Evolutionary conservation across 2,113 vertebrate species (phyloP).

Genomic region (Thomomys bottae): DNA sequence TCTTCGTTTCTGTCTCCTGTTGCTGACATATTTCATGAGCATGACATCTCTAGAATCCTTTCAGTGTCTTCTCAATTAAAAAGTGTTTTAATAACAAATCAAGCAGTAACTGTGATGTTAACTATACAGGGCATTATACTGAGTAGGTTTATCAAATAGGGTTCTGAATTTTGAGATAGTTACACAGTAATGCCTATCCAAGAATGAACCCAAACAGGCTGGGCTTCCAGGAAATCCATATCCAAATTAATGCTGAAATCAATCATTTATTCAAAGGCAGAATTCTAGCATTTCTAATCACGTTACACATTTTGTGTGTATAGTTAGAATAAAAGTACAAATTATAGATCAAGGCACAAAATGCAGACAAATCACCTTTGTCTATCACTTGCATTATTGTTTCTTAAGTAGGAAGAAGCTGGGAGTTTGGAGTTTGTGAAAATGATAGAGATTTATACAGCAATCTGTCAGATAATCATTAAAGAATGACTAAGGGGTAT

Average conservation of each 20-base stretch:
- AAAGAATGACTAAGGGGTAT: not conserved
- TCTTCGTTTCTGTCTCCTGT: not conserved
- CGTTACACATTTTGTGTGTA: not conserved
- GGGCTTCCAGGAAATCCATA: slow-evolving; percentile 43
- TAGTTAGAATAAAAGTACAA: slow-evolving; percentile 7
- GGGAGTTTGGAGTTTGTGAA: slow-evolving; percentile 37
- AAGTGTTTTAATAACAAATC: slow-evolving; percentile 35
- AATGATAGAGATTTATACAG: not conserved
- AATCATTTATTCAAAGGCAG: slow-evolving; percentile 21
- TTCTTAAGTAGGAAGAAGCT: not conserved
- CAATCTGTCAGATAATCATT: not conserved
- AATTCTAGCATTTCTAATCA: slow-evolving; percentile 28
- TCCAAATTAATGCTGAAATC: slow-evolving; percentile 23
- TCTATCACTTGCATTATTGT: not conserved
- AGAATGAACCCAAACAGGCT: slow-evolving; percentile 13
- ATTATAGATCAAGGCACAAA: not conserved
- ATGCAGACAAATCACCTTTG: not conserved
- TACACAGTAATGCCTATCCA: not conserved
- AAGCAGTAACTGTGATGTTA: slow-evolving; percentile 38
- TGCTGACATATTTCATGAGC: slow-evolving; percentile 15
- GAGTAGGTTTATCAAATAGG: not conserved
- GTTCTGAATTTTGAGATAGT: slow-evolving; percentile 28
- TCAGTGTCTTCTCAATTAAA: slow-evolving; percentile 14
- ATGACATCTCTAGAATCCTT: not conserved
- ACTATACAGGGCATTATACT: not conserved